Conservation (phyloP, 2,888 invertebrate species). For the Cybosia mesomella region DNA sequence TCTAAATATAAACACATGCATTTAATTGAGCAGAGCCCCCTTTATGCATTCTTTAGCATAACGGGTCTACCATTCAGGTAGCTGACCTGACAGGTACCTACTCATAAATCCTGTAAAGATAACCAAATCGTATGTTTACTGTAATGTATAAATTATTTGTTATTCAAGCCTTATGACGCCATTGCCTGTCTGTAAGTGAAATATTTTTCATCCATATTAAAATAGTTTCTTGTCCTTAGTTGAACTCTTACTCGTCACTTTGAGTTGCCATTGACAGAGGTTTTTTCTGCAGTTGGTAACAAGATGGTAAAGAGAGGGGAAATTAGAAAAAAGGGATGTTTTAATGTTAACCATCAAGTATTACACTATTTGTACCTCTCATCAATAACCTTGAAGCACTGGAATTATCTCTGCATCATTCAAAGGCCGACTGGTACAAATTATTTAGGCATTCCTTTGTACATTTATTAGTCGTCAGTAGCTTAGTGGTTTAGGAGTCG, state of each 20-base stretch:
- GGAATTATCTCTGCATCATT: too few species aligned
- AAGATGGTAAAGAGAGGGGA: background rate
- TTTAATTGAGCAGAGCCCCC: too few species aligned
- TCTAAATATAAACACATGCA: too few species aligned
- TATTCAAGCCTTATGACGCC: conserved; percentile 6
- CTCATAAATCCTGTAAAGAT: background rate
- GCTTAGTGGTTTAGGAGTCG: too few species aligned
- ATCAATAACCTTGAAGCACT: too few species aligned
- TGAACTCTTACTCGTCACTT: background rate
- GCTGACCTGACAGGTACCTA: conserved; percentile 7
- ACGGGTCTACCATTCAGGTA: background rate
- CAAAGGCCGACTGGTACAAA: too few species aligned
- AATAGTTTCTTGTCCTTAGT: background rate
- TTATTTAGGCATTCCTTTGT: too few species aligned
- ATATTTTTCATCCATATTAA: conserved; percentile 8
- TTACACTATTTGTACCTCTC: too few species aligned
- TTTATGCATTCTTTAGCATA: background rate
- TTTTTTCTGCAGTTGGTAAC: background rate
- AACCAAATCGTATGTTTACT: conserved; percentile 3
- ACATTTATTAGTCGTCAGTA: too few species aligned
- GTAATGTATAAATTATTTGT: background rate
- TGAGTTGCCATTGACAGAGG: background rate
- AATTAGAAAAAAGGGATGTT: background rate
- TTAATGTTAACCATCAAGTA: too few species aligned
- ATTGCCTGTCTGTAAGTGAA: background rate